Percentiles rank a stretch among this genome's conserved stretches.
phyloP scores from a whole-genome alignment of 1,140 invertebrate species.

The Sesamia nonagrioides region DNA sequence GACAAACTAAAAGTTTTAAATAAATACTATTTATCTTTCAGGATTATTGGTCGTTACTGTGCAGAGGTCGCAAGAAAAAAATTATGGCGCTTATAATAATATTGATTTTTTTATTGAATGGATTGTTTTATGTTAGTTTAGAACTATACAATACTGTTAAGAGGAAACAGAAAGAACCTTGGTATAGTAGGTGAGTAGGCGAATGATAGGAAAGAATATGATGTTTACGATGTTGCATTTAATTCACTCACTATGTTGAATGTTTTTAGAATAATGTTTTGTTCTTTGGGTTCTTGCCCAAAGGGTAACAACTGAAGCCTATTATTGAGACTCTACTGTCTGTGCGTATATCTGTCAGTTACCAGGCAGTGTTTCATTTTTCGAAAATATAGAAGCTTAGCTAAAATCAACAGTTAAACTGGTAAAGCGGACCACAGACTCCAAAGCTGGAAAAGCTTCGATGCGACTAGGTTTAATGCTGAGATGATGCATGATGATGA shows the following conservation, averaged over 20 bases:
- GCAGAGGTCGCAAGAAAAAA: slow-evolving; percentile 79
- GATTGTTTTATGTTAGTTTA: slow-evolving; percentile 80
- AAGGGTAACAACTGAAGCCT: no score
- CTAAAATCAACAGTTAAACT: no score
- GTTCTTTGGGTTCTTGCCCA: not conserved
- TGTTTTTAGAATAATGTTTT: not conserved
- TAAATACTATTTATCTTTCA: slow-evolving; percentile 59
- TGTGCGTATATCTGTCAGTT: no score
- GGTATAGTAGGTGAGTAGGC: slow-evolving; percentile 71
- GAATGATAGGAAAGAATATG: not conserved
- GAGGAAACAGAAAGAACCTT: slow-evolving; percentile 67
- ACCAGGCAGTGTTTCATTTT: no score
- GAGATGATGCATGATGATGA: no score
- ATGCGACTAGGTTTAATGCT: no score
- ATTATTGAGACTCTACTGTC: no score
- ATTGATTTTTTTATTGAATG: slow-evolving; percentile 76
- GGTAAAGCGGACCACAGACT: no score
- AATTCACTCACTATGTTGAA: not conserved
- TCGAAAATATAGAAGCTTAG: no score
- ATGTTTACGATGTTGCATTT: not conserved
- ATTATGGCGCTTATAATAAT: slow-evolving; percentile 69
- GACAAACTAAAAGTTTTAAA: not conserved
- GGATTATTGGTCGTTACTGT: slow-evolving; percentile 71
- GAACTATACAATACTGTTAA: slow-evolving; percentile 75
- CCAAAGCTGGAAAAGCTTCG: no score